Evolutionary conservation across 2,888 invertebrate species (phyloP).

Genomic region (Cryptocephalus primarius): DNA sequence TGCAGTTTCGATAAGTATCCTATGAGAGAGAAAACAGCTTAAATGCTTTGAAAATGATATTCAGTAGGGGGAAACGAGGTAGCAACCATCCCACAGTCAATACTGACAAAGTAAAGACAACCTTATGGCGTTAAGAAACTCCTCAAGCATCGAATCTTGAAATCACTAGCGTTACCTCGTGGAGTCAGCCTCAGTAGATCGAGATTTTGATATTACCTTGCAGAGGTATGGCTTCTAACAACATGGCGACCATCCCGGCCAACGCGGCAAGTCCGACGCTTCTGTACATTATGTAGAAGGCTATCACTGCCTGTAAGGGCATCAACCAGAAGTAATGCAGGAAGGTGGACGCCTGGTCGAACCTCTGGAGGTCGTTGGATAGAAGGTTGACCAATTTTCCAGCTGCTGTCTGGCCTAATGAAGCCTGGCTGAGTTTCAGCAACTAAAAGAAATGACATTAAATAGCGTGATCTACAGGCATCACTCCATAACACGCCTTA

Average conservation of each 20-base stretch:
- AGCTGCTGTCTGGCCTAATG: constrained; percentile 70
- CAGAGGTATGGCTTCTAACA: constrained; percentile 41
- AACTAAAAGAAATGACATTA: constrained; percentile 33
- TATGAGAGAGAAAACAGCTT: neutral
- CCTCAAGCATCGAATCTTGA: no score
- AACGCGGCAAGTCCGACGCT: constrained; percentile 45
- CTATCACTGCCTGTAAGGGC: constrained; percentile 60
- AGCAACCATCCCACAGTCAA: no score
- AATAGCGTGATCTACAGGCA: no score
- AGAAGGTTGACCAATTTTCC: constrained; percentile 76
- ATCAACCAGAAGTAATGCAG: constrained; percentile 75
- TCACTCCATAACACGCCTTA: no score
- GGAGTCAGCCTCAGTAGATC: no score
- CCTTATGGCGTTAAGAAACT: no score
- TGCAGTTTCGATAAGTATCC: constrained; percentile 38
- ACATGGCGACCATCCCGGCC: constrained; percentile 50
- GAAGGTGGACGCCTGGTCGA: constrained; percentile 59
- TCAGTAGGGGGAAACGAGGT: no score
- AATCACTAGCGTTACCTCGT: no score
- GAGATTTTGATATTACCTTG: constrained; percentile 33
- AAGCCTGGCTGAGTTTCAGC: constrained; percentile 51
- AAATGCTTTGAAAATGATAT: no score
- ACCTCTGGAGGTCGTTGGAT: constrained; percentile 75
- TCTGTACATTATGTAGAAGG: constrained; percentile 47
- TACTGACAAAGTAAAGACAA: no score